Evolutionary conservation across 2,797 vertebrate species (phyloP), one percentile per base, ranked within the genome.

Genomic region (Cynopterus sphinx): DNA sequence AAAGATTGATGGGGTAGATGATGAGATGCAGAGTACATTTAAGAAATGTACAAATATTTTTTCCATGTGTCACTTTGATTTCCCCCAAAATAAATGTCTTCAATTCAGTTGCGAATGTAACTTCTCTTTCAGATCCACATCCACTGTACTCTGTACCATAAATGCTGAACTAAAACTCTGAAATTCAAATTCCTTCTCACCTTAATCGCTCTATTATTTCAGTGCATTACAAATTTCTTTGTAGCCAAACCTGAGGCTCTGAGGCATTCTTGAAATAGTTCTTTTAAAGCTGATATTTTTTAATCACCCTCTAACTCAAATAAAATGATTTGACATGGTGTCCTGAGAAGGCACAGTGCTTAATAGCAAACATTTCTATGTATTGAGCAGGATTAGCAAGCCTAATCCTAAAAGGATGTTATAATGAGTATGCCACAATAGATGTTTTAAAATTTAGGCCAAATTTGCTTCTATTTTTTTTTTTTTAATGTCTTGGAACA

Each of bases 311-410:
- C 74, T 91, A 97, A 95, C 81, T 98, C 89, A 98, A 91, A 97
- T 95, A 97, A 97, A 97, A 95, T 95, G 92, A 57, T 97, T 98
- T 95, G 97, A 97, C 94, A 90, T 65, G 96, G 94, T 68, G 55
- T 84, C 97, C 77, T 94, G 75, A 51, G 95, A 95, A 96, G 65
- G 55, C 87, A 43, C 49, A 63, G 61, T 28, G n/a, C 87, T 94
- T 95, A 93, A 93, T 17, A 93, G 91, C 75, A 96, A 96, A 91
- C 77, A 94, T 68, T 97, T 75, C 82, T 94, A 8, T 61, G 12
- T 96, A 15, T 96, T 91, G 91, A 97, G 89, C 87, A 84, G 96
- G 86, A 75, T 95, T 96, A 96, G 91, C 85, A 89, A 95, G 94
- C 57, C 94, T 93, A 95, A 97, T 97, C 96, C 96, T 91, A 94